A percentile compares a stretch with the other conserved stretches of the same genome.
Conservation (phyloP, 2,113 vertebrate species). For the Leptobrachium leishanense region DNA sequence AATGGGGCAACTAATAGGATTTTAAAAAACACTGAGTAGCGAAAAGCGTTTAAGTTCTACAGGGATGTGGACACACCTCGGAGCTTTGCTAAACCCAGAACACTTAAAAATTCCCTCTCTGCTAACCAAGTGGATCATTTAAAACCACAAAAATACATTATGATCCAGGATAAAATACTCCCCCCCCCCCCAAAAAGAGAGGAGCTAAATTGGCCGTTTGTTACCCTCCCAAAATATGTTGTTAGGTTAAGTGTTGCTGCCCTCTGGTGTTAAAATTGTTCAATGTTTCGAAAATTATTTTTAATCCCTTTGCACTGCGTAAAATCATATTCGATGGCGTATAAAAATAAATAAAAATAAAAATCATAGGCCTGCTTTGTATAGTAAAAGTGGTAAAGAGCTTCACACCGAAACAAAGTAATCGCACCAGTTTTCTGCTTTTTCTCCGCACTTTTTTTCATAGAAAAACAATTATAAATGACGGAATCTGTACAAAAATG, state of each 20-base stretch:
- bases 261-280: conserved; percentile 31
- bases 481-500: conserved; percentile 89
- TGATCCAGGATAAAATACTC: conserved; percentile 62
- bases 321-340: conserved; percentile 68
- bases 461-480: conserved; percentile 81
- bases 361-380: conserved; percentile 66
- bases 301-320: conserved; percentile 77
- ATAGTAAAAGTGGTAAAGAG: conserved; percentile 76
- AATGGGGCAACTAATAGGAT: not conserved
- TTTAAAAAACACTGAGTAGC: conserved; percentile 21
- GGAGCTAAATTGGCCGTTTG: conserved; percentile 62
- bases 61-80: not conserved
- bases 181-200: conserved; percentile 55
- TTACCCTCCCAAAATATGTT: conserved; percentile 51
- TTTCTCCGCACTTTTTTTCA: conserved; percentile 25
- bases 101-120: not conserved
- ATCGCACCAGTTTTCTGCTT: conserved; percentile 74
- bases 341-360: conserved; percentile 61
- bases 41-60: not conserved
- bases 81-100: not conserved
- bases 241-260: not conserved
- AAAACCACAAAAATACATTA: conserved; percentile 2
- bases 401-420: conserved; percentile 82
- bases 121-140: not conserved
- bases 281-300: conserved; percentile 64